A percentile compares a stretch with the other conserved stretches of the same genome.
phyloP scores from a whole-genome alignment of 2,888 invertebrate species.

The Acholoe squamosa region DNA sequence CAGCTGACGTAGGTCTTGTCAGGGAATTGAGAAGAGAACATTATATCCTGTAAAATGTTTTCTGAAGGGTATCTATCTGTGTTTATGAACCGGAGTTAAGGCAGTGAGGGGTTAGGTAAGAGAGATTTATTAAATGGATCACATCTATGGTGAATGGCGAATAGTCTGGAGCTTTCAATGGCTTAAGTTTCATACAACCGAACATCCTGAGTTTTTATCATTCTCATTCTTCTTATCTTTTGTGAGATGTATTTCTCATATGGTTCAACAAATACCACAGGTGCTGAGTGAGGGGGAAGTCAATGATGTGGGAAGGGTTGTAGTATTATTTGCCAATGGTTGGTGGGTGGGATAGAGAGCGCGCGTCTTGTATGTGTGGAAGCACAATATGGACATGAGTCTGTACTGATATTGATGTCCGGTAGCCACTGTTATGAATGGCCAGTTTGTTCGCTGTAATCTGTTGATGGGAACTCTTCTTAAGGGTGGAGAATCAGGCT shows the following conservation, averaged over 20 bases:
- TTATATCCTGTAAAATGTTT: no score
- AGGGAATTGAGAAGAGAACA: neutral
- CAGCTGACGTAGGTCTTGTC: neutral
- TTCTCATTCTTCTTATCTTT: no score
- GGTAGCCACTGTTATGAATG: neutral
- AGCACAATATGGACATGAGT: neutral
- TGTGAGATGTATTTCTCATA: neutral
- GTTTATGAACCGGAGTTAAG: no score
- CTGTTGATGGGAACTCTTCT: neutral
- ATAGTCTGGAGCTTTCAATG: constrained; percentile 20
- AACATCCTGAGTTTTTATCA: neutral
- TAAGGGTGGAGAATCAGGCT: neutral
- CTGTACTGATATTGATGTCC: neutral
- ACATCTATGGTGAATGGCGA: neutral
- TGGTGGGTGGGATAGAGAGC: constrained; percentile 1
- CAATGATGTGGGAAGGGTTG: neutral
- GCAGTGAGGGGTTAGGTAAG: no score
- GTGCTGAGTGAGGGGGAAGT: neutral
- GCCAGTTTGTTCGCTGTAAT: constrained; percentile 15
- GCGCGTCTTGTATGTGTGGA: neutral
- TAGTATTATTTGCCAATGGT: neutral
- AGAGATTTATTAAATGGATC: no score
- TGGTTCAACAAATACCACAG: neutral
- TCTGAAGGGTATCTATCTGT: no score
- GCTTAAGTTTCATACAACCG: neutral